These are phyloP conservation scores for Diplosoma virens DNA, from an alignment of 23 tunicate genomes.

Conservation along the genomic window DNA sequence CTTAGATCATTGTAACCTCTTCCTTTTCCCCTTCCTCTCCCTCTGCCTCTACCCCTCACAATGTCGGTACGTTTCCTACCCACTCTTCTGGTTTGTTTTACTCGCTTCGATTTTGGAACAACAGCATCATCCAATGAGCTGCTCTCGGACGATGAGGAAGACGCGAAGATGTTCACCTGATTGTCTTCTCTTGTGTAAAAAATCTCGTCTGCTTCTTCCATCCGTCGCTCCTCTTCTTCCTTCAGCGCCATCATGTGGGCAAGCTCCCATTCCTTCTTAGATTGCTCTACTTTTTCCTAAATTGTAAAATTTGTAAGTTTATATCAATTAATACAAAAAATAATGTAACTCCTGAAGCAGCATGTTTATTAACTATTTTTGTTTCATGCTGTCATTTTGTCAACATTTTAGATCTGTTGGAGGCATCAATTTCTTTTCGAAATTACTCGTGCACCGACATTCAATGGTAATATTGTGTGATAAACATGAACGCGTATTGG, in stretches of 20 bases:
- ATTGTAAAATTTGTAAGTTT: not conserved
- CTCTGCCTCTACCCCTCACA: conserved; percentile 40
- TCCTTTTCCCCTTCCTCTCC: not conserved
- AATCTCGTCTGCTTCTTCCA: conserved; percentile 92
- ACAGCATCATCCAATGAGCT: conserved; percentile 1
- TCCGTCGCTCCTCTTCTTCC: conserved; percentile 80
- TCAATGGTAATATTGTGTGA: too few relatives aligned
- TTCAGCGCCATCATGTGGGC: conserved; percentile 78
- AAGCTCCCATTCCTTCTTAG: conserved; percentile 92
- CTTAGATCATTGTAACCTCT: not conserved
- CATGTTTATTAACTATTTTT: too few relatives aligned
- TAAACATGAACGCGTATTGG: too few relatives aligned
- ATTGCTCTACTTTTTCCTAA: conserved; percentile 60
- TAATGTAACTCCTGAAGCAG: too few relatives aligned
- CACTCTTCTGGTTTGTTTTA: conserved; percentile 4
- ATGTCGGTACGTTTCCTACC: not conserved
- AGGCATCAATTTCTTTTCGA: too few relatives aligned
- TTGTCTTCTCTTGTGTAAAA: conserved; percentile 83
- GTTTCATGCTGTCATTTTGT: too few relatives aligned
- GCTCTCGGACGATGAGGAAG: conserved; percentile 47
- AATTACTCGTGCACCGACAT: too few relatives aligned
- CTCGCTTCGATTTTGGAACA: conserved; percentile 1
- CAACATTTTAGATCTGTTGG: too few relatives aligned
- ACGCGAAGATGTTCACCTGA: conserved; percentile 78
- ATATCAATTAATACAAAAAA: not conserved